Base-by-base conservation (phyloP, 2,888 invertebrate species). In the Drosophila prolongata region DNA sequence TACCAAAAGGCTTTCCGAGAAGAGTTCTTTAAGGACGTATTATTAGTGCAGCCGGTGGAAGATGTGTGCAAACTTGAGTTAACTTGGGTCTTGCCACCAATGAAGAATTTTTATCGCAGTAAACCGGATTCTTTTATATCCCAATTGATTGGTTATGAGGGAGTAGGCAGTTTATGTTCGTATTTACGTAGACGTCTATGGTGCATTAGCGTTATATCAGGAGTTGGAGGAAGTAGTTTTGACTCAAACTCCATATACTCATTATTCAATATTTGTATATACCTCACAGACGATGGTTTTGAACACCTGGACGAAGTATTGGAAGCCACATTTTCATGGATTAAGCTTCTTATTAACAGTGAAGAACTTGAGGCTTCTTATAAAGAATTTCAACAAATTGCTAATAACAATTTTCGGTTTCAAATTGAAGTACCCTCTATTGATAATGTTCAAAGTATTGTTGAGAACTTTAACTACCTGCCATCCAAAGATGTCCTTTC, bases 81-180 rank as follows among this genome's bases (percentile, higher is more conserved):
- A 6, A 91, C 91, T 1, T 92, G 92, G 92, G 89, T 90, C 3
- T 62, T 92, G 40, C 92, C 92, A 3, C 67, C 92, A 0, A 87
- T 91, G 79, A 68, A 78, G 0, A 16, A 83, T 50, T 78, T 80
- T 30, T 92, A 92, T 60, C 87, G 85, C 61, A 86, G 83, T 47
- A 92, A 92, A 54, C 93, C 94, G 34, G 92, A 95, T 66, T 92
- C 95, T 57, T 98, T 97, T 89, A 91, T 98, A 9, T 95, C 96
- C 0, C 95, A 95, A 92, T 91, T 98, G 13, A 91, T 98, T 16
- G 97, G 96, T 0, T 96, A 98, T 90, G 97, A 98, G 91, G 98
- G 98, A 1, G 95, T 95, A 84, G 97, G 97, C 55, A 97, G 97
- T 77, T 92, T 97, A n/a, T 94, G 96, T 2, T 95, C 96, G 0